Percentiles rank a stretch among this genome's conserved stretches.
These are phyloP conservation scores for Rhinogobio ventralis DNA, from an alignment of 2,797 vertebrate genomes.

Conservation along the genomic window DNA sequence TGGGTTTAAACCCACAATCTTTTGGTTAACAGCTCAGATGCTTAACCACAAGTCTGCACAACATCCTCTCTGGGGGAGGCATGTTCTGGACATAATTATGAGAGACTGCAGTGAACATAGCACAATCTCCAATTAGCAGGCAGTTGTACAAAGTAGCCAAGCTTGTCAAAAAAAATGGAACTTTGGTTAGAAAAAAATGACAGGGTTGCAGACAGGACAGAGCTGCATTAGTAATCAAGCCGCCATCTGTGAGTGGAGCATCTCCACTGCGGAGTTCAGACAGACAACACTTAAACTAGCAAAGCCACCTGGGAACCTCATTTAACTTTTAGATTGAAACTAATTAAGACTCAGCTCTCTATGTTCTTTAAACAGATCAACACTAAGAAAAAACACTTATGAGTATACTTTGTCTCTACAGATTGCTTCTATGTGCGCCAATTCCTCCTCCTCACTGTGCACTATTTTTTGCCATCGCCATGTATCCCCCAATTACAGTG, in stretches of 20 bases:
- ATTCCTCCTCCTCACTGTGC: not conserved
- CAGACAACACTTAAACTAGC: constrained; percentile 49
- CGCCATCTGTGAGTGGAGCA: constrained; percentile 73
- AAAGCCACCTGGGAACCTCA: constrained; percentile 75
- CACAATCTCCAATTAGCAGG: constrained; percentile 28
- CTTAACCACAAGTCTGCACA: constrained; percentile 14
- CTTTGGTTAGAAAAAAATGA: constrained; percentile 26
- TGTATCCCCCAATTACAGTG: not conserved
- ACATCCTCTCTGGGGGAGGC: not conserved
- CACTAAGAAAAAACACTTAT: not conserved
- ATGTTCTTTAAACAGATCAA: constrained; percentile 44
- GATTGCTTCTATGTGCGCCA: not conserved
- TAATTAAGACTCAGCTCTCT: constrained; percentile 66
- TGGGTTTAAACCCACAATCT: constrained; percentile 14
- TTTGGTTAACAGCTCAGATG: constrained; percentile 22
- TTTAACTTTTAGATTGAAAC: constrained; percentile 78
- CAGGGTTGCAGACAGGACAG: constrained; percentile 34
- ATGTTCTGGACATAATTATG: constrained; percentile 12
- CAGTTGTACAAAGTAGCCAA: constrained; percentile 16
- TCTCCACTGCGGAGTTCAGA: constrained; percentile 65
- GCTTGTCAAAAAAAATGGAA: constrained; percentile 59
- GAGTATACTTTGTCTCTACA: constrained; percentile 11
- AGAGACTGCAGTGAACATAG: not conserved
- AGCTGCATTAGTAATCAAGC: constrained; percentile 68
- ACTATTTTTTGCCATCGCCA: not conserved